These are phyloP conservation scores for Cryptosula pallasiana DNA, from an alignment of 2,888 invertebrate genomes.

Conservation along the genomic window DNA sequence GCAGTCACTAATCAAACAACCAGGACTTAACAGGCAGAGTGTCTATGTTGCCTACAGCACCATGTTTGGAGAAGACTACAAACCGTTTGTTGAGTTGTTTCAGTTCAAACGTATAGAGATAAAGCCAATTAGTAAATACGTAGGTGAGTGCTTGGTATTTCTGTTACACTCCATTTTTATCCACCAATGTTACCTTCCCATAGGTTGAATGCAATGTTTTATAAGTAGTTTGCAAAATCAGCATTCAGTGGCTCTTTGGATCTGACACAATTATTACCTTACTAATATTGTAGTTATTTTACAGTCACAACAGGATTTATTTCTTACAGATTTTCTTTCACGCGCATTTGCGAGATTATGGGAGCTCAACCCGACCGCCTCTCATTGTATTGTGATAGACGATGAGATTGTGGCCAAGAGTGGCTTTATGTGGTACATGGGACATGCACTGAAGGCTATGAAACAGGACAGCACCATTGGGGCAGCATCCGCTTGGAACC, in stretches of 20 bases:
- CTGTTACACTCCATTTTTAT: too few relatives aligned
- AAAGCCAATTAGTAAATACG: slow-evolving; percentile 16
- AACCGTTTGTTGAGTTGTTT: slow-evolving; percentile 14
- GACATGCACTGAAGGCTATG: slow-evolving; percentile 23
- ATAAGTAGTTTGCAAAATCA: too few relatives aligned
- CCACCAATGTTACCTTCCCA: too few relatives aligned
- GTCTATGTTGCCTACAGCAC: slow-evolving; percentile 15
- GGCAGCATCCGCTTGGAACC: slow-evolving; percentile 23
- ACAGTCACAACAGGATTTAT: too few relatives aligned
- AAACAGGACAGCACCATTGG: slow-evolving; percentile 9
- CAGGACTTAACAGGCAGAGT: slow-evolving; percentile 3
- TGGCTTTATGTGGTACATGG: slow-evolving; percentile 24
- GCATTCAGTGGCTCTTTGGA: too few relatives aligned
- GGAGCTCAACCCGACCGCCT: not conserved
- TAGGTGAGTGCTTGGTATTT: not conserved
- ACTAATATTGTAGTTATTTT: too few relatives aligned
- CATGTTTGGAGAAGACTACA: slow-evolving; percentile 23
- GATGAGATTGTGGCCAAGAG: slow-evolving; percentile 19
- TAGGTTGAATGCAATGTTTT: too few relatives aligned
- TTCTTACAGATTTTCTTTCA: slow-evolving; percentile 2
- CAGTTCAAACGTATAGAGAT: not conserved
- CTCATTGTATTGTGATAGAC: slow-evolving; percentile 22
- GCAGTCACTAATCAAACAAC: slow-evolving; percentile 18
- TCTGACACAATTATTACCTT: too few relatives aligned
- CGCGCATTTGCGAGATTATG: not conserved